Base-by-base conservation (phyloP, 2,888 invertebrate genomes). In the Tethea ocularis region DNA sequence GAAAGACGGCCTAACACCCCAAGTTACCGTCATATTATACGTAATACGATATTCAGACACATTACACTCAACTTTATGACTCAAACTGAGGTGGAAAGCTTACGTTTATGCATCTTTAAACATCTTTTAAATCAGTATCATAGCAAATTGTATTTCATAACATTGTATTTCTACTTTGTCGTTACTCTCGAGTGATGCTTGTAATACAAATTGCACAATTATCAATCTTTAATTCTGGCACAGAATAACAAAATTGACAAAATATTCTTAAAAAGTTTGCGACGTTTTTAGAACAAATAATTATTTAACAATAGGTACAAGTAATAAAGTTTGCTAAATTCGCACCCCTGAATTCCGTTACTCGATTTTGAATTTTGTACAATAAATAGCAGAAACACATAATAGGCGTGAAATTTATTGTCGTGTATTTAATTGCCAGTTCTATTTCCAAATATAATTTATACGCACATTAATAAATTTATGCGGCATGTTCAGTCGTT, bases 61-160 rank as follows among this genome's bases (percentile, higher is more conserved):
- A 82, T 90, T 84, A 88, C 84, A 86, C 85, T 88, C 83, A 85
- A 85, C 77, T 92, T 92, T 91, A 92, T 82, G 90, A 88, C 85
- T 78, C 76, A 71, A 75, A 87, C 83, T 84, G 86, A 88, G 84
- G 86, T 81, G 78, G 79, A 78, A 82, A 83, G 86, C 86, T 87
- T 85, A 85, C 74, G 77, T 87, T 87, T 89, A 91, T 91, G 87
- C 90, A 91, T 91, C 83, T 89, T 91, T 90, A 86, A 91, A 82
- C 81, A 83, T 84, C 85, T 87, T 86, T 86, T 84, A 87, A 89
- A 87, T 87, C 85, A 80, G 82, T 83, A 83, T 83, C 79, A 69
- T 77, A 80, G 75, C 75, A 75, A 72, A 72, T 81, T 77, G 74
- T 75, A 75, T 78, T 33, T 33, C 77, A 75, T 78, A 68, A 74